Percentiles rank a stretch among this genome's conserved stretches.
Evolutionary conservation across 1,140 invertebrate genomes (phyloP).

Genomic region (Eumeta japonica): DNA sequence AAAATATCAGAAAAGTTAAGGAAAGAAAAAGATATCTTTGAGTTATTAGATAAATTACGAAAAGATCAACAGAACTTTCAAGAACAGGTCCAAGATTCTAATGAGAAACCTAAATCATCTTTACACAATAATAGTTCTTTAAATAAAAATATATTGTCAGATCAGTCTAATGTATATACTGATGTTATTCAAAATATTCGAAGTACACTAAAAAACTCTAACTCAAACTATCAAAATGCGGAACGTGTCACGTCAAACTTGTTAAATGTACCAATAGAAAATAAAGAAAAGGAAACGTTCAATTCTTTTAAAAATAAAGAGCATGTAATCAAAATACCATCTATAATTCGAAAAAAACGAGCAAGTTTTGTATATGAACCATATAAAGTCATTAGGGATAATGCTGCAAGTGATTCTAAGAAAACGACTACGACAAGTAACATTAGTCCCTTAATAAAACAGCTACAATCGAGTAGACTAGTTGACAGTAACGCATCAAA

Average conservation of each 20-base stretch:
- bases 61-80: conserved; percentile 6
- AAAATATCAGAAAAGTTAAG: conserved; percentile 8
- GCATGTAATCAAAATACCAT: conserved; percentile 14
- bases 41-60: conserved; percentile 17
- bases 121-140: conserved; percentile 6
- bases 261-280: conserved; percentile 7
- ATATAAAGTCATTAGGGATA: conserved; percentile 49
- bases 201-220: conserved; percentile 9
- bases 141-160: conserved; percentile 5
- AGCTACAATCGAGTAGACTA: conserved; percentile 38
- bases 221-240: too few species aligned
- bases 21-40: conserved; percentile 15
- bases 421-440: conserved; percentile 39
- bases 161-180: conserved; percentile 18
- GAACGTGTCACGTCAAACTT: too few species aligned
- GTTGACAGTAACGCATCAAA: conserved; percentile 24
- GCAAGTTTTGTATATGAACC: conserved; percentile 49
- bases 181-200: conserved; percentile 27
- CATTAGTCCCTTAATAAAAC: conserved; percentile 48
- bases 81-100: conserved; percentile 9
- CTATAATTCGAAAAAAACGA: conserved; percentile 28
- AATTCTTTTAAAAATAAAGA: conserved; percentile 22
- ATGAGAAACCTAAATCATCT: conserved; percentile 6
- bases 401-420: conserved; percentile 35
- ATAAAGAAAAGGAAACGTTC: conserved; percentile 13